phyloP scores from a whole-genome alignment of 2,797 vertebrate genomes.

The Danio jaintianensis region DNA sequence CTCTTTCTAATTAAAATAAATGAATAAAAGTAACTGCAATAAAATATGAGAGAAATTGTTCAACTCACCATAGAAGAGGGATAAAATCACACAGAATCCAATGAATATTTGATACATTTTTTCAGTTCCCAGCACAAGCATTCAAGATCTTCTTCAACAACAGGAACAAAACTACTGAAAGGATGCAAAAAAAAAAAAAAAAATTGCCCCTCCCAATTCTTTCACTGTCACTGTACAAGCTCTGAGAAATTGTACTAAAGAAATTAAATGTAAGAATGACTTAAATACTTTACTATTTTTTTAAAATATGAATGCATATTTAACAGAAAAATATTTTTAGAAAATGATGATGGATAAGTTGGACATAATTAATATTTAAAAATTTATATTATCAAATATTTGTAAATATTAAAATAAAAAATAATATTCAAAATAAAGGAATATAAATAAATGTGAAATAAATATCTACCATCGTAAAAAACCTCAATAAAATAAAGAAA shows the following conservation, averaged over 20 bases:
- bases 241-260: not conserved
- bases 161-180: slow-evolving; percentile 31
- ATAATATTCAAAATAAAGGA: no score
- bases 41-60: slow-evolving; percentile 45
- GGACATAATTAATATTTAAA: no score
- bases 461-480: no score
- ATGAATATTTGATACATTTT: slow-evolving; percentile 71
- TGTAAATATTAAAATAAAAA: no score
- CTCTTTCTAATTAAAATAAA: not conserved
- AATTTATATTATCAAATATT: no score
- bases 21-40: not conserved
- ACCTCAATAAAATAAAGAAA: no score
- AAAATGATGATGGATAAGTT: no score
- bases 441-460: no score
- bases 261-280: not conserved
- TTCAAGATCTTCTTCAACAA: slow-evolving; percentile 8
- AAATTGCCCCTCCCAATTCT: slow-evolving; percentile 32
- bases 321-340: no score
- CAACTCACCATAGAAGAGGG: slow-evolving; percentile 68
- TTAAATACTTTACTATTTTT: no score
- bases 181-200: not conserved
- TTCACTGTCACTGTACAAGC: slow-evolving; percentile 11
- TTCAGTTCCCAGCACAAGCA: slow-evolving; percentile 27
- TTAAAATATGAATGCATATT: no score
- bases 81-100: slow-evolving; percentile 64